These are phyloP conservation scores for Scophthalmus maximus DNA, from an alignment of 2,113 vertebrate genomes.

Conservation along the genomic window DNA sequence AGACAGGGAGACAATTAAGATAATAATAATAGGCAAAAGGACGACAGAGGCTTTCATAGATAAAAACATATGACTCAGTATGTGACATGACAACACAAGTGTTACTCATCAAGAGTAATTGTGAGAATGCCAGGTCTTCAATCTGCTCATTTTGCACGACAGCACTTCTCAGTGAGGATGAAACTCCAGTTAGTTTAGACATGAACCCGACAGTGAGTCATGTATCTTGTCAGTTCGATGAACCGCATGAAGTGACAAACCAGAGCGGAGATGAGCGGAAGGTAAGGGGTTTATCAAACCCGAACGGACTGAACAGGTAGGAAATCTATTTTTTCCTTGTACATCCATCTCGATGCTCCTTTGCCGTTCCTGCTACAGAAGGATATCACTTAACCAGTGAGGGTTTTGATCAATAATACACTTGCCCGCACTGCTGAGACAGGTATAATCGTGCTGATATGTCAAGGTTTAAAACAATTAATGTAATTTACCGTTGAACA, in stretches of 20 bases:
- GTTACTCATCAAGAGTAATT: neutral
- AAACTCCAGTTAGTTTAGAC: conserved; percentile 17
- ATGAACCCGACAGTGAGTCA: conserved; percentile 6
- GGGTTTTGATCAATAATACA: conserved; percentile 78
- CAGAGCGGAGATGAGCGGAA: conserved; percentile 19
- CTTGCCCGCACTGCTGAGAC: conserved; percentile 74
- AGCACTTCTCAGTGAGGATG: conserved; percentile 14
- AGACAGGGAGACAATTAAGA: neutral
- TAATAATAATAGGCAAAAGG: neutral
- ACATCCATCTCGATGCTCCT: conserved; percentile 28
- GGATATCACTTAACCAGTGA: conserved; percentile 66
- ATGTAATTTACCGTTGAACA: conserved; percentile 68
- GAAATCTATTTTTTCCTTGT: conserved; percentile 28
- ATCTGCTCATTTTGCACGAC: conserved; percentile 11
- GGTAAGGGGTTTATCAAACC: conserved; percentile 41
- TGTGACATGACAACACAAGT: neutral
- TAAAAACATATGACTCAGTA: neutral
- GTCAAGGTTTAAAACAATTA: conserved; percentile 74
- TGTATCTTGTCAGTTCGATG: conserved; percentile 42
- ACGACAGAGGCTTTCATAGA: neutral
- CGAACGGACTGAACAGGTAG: conserved; percentile 30
- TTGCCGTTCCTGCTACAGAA: conserved; percentile 28
- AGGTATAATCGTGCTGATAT: conserved; percentile 74
- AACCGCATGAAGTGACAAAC: conserved; percentile 38
- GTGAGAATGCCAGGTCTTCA: conserved; percentile 3